Percentiles rank a stretch among this genome's conserved stretches.
Evolutionary conservation across 2,888 invertebrate genomes (phyloP).

Genomic region (Ophion ventricosus): DNA sequence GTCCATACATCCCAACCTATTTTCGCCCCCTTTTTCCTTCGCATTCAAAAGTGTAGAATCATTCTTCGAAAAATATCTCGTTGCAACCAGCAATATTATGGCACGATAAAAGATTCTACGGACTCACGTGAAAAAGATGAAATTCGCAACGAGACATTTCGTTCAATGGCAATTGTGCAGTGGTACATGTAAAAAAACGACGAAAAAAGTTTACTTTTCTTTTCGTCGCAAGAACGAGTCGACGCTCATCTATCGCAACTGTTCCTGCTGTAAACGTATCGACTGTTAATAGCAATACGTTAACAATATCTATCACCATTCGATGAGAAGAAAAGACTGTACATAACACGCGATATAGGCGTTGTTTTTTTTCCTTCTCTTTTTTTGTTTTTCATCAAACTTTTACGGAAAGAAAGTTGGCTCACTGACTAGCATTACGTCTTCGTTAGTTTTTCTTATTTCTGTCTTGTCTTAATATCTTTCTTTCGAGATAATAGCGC

Average conservation of each 20-base stretch:
- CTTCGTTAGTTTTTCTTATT: slow-evolving; percentile 19
- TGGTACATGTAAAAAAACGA: slow-evolving; percentile 16
- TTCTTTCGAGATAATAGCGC: neutral
- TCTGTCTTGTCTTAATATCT: neutral
- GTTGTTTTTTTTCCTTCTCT: neutral
- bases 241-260: slow-evolving; percentile 61
- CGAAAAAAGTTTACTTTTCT: neutral
- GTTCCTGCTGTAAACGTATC: slow-evolving; percentile 51
- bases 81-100: slow-evolving; percentile 40
- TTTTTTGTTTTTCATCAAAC: slow-evolving; percentile 22
- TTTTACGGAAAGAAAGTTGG: slow-evolving; percentile 72
- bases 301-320: slow-evolving; percentile 57
- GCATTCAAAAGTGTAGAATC: slow-evolving; percentile 69
- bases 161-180: slow-evolving; percentile 40
- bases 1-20: slow-evolving; percentile 76
- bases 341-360: slow-evolving; percentile 28
- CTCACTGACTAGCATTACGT: slow-evolving; percentile 75
- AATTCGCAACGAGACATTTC: slow-evolving; percentile 34
- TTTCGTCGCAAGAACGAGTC: slow-evolving; percentile 47
- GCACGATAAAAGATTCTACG: slow-evolving; percentile 25
- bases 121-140: neutral
- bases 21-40: slow-evolving; percentile 47
- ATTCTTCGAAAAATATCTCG: slow-evolving; percentile 25
- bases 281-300: slow-evolving; percentile 56
- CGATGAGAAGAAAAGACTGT: slow-evolving; percentile 41